Evolutionary conservation across 2,888 invertebrate genomes (phyloP).

Genomic region (Zygaena filipendulae): DNA sequence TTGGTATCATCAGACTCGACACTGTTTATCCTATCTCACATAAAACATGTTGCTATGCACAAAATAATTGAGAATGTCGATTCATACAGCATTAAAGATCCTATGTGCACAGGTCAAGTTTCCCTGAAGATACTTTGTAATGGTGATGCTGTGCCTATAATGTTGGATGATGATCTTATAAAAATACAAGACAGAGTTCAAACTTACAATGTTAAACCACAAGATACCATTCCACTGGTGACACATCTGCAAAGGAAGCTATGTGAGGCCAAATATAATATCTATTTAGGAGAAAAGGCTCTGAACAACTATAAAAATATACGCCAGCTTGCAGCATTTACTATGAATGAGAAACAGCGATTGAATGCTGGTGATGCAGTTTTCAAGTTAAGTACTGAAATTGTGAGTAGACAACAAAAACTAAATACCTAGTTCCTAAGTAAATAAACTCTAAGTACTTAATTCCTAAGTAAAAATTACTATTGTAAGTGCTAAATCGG

Average conservation of each 20-base stretch:
- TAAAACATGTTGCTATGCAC: constrained; percentile 22
- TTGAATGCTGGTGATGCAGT: constrained; percentile 27
- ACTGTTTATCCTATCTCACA: constrained; percentile 33
- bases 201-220: constrained; percentile 12
- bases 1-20: constrained; percentile 27
- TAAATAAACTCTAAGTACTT: too few species aligned
- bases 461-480: too few species aligned
- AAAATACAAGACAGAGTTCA: constrained; percentile 20
- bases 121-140: constrained; percentile 30
- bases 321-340: constrained; percentile 32
- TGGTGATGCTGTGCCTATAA: constrained; percentile 39
- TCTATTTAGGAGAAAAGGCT: constrained; percentile 32
- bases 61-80: constrained; percentile 29
- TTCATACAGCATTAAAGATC: constrained; percentile 31
- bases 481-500: too few species aligned
- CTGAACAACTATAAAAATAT: constrained; percentile 29
- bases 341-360: constrained; percentile 27
- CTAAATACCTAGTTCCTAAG: too few species aligned
- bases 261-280: constrained; percentile 35
- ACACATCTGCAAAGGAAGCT: constrained; percentile 36
- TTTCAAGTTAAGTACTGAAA: constrained; percentile 21
- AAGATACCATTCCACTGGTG: constrained; percentile 26
- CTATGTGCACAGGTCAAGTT: constrained; percentile 28
- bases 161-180: constrained; percentile 44
- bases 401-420: too few species aligned